Evolutionary conservation across 37 sponge, comb jelly and placozoan species (phyloP).

Genomic region (Diacarnus erythraeanus): DNA sequence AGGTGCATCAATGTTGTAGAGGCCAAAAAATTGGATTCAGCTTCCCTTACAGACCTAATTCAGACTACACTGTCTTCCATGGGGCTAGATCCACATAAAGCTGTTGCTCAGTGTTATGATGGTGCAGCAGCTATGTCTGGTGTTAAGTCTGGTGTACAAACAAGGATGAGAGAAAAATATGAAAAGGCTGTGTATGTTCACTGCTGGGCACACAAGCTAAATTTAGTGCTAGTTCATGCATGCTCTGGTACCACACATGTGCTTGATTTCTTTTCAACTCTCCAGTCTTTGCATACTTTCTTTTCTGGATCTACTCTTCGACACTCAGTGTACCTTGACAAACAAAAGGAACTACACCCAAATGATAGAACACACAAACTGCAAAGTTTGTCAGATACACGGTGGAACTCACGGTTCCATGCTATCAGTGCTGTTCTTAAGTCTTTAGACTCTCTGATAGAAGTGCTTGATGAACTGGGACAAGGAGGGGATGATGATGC

Average conservation of each 20-base stretch:
- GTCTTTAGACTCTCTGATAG: conserved; percentile 25
- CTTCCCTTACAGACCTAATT: conserved; percentile 17
- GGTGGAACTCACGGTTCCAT: conserved; percentile 37
- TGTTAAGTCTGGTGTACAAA: conserved; percentile 20
- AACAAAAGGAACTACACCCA: conserved; percentile 45
- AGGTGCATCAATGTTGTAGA: conserved; percentile 29
- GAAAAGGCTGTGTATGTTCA: conserved; percentile 17
- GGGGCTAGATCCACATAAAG: conserved; percentile 17
- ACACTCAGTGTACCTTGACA: conserved; percentile 19
- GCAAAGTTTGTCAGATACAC: conserved; percentile 39
- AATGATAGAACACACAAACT: conserved; percentile 36
- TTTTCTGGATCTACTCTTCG: conserved; percentile 40
- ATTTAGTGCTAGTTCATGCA: conserved; percentile 22
- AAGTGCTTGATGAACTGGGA: conserved; percentile 10
- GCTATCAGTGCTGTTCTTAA: conserved; percentile 11
- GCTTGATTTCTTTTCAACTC: conserved; percentile 37
- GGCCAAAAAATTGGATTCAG: conserved; percentile 10
- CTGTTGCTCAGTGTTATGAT: conserved; percentile 31
- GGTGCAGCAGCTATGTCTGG: too few relatives aligned
- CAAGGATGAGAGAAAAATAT: conserved; percentile 18
- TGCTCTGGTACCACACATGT: conserved; percentile 13
- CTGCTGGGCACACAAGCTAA: conserved; percentile 20
- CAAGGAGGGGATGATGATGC: conserved; percentile 22
- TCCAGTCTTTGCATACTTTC: conserved; percentile 42
- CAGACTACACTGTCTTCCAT: conserved; percentile 3